A percentile compares a stretch with the other conserved stretches of the same genome.
Evolutionary conservation across 1,140 invertebrate genomes (phyloP).

Genomic region (Grapholita molesta): DNA sequence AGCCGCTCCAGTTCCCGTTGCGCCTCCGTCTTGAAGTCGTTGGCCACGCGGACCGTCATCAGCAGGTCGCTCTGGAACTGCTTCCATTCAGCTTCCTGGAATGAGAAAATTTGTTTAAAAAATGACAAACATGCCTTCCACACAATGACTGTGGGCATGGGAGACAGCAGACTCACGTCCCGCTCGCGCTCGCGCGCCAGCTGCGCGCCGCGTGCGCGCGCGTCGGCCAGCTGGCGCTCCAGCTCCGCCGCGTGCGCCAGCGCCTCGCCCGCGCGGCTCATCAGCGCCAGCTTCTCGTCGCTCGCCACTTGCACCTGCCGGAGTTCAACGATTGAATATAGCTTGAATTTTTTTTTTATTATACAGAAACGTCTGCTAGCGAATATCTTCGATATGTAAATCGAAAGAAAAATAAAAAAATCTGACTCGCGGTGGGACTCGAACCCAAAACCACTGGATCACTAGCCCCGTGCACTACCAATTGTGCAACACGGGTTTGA

Average conservation of each 20-base stretch:
- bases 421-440: too few relatives aligned
- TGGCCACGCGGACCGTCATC: constrained; percentile 95
- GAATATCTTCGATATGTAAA: too few relatives aligned
- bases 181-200: constrained; percentile 64
- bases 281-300: constrained; percentile 68
- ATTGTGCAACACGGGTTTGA: too few relatives aligned
- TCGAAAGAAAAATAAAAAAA: too few relatives aligned
- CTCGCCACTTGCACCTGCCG: constrained; percentile 67
- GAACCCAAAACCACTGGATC: too few relatives aligned
- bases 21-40: constrained; percentile 95
- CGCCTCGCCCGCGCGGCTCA: constrained; percentile 65
- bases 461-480: too few relatives aligned
- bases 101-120: neutral
- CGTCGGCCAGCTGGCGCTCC: constrained; percentile 63
- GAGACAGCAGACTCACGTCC: constrained; percentile 51
- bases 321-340: too few relatives aligned
- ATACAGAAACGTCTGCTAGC: too few relatives aligned
- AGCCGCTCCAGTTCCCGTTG: constrained; percentile 90
- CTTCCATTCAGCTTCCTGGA: constrained; percentile 90
- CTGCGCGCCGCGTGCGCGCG: constrained; percentile 48
- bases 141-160: neutral
- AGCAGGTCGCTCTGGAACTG: constrained; percentile 96
- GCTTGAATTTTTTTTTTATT: too few relatives aligned
- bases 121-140: too few relatives aligned
- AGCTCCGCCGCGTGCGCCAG: constrained; percentile 56